A percentile compares a stretch with the other conserved stretches of the same genome.
Conservation (phyloP, 2,888 invertebrate species). For the Lobophora halterata region DNA sequence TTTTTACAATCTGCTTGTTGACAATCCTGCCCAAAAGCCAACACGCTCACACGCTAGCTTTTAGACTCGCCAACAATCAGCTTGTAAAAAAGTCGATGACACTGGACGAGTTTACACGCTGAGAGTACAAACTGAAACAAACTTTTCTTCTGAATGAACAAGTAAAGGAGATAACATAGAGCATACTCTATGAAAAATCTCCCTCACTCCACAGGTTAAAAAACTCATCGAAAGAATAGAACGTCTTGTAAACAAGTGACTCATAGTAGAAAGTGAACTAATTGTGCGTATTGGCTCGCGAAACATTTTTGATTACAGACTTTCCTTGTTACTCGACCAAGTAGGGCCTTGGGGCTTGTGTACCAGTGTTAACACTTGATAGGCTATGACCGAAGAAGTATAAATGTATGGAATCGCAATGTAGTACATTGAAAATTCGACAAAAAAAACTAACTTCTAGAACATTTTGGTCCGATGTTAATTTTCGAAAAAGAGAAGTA, state of each 20-base stretch:
- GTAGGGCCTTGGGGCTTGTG: conserved; percentile 9
- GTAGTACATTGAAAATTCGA: background rate
- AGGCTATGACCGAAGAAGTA: conserved; percentile 3
- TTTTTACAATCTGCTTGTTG: too few relatives aligned
- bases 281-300: conserved; percentile 12
- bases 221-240: conserved; percentile 9
- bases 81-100: too few relatives aligned
- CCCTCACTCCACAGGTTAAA: conserved; percentile 13
- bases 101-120: too few relatives aligned
- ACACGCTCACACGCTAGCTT: too few relatives aligned
- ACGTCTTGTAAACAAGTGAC: conserved; percentile 21
- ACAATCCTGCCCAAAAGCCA: too few relatives aligned
- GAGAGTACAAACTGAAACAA: too few relatives aligned
- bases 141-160: too few relatives aligned
- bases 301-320: conserved; percentile 9
- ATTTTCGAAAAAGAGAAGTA: too few relatives aligned
- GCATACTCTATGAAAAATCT: background rate
- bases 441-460: background rate
- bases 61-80: too few relatives aligned
- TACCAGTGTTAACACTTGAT: conserved; percentile 9
- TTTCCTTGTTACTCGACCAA: conserved; percentile 7
- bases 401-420: too few relatives aligned
- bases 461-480: too few relatives aligned
- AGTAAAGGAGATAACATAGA: too few relatives aligned
- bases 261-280: conserved; percentile 27